Base-by-base conservation (phyloP, 2,797 vertebrate genomes). In the Remorina albescens region DNA sequence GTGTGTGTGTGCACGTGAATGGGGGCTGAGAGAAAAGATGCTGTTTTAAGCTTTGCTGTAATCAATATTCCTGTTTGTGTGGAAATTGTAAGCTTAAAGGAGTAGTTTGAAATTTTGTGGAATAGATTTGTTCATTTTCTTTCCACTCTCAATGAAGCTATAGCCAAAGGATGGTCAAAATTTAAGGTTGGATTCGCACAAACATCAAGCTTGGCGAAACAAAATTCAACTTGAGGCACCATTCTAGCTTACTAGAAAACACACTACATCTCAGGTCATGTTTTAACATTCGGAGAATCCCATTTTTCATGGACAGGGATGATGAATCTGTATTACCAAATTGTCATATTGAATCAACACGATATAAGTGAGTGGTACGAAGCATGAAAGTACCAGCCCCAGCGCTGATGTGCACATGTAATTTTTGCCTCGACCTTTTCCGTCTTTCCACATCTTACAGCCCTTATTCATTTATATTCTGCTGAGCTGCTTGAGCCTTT, bases 401-500 rank as follows among this genome's bases (percentile, higher is more conserved):
- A 44, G 6, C 47, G 67, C 82, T 80, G 53, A 72, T 80, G 70
- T 63, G 47, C 82, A 68, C 69, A 53, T 73, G 57, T 72, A 76
- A 19, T 74, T 83, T 87, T 68, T 76, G 76, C 63, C 66, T 54
- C 51, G 18, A 80, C 71, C 82, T 70, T 80, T 80, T 83, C 65
- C 62, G 54, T 57, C 75, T 69, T 55, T 56, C 50, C 49, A 54
- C 70, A 47, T 80, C 81, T 67, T 66, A 74, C 71, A 75, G 72
- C 55, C 42, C 72, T 72, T 76, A 67, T 88, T 85, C 86, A 87
- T 91, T 91, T 88, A 88, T 86, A 90, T 88, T 92, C 86, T 84
- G 83, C 88, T 88, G 88, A 90, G 90, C 88, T 74, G 76, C 87
- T 81, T 80, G 78, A 86, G 87, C 80, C 82, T 85, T 84, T 78